Evolutionary conservation across 2,113 vertebrate species (phyloP).

Genomic region (Columba janthina): DNA sequence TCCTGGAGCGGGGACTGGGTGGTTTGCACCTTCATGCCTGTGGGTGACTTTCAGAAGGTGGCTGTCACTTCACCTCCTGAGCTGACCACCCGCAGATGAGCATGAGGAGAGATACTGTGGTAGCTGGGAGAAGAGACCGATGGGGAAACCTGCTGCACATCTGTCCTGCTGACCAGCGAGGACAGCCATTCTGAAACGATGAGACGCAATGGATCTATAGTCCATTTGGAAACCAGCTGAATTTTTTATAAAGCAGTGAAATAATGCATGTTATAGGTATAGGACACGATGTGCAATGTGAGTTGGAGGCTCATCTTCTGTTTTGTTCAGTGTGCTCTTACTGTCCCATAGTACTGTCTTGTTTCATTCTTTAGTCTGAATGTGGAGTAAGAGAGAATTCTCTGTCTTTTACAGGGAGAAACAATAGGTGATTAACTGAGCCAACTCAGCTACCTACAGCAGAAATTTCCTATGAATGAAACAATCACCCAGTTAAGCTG

Average conservation of each 20-base stretch:
- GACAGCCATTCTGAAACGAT: not conserved
- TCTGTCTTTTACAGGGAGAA: not conserved
- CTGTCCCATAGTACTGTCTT: not conserved
- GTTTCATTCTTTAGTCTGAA: not conserved
- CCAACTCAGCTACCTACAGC: not conserved
- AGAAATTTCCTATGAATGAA: not conserved
- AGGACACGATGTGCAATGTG: not conserved
- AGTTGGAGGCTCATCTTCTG: not conserved
- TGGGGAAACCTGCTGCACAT: not conserved
- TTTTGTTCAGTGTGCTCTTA: not conserved
- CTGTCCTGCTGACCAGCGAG: not conserved
- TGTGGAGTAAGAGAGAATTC: not conserved
- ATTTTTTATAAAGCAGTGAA: not conserved
- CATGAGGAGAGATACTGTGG: not conserved
- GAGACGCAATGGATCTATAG: not conserved
- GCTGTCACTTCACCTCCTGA: not conserved
- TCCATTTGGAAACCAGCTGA: not conserved
- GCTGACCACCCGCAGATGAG: not conserved
- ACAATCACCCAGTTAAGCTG: not conserved
- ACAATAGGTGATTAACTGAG: not conserved
- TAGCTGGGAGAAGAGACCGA: not conserved
- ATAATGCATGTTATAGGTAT: not conserved
- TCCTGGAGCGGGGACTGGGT: accelerated
- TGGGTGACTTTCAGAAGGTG: not conserved
- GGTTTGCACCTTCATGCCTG: not conserved